Evolutionary conservation across 2,797 vertebrate species (phyloP).

Genomic region (Helarctos malayanus): DNA sequence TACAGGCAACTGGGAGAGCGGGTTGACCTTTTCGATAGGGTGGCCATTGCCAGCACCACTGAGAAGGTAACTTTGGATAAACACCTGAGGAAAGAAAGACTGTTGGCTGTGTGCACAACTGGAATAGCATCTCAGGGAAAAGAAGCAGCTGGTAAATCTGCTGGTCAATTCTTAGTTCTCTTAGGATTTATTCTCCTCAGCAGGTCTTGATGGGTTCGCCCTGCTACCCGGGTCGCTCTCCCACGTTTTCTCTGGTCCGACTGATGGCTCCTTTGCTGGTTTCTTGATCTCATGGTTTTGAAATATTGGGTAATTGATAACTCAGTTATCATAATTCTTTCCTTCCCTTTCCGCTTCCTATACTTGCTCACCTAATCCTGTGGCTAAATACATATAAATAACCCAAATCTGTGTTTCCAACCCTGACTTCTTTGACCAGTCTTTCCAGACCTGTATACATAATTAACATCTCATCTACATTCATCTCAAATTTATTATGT

Average conservation of each 20-base stretch:
- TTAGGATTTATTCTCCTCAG: background rate
- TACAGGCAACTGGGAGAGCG: background rate
- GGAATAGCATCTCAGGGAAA: background rate
- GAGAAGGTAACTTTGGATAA: background rate
- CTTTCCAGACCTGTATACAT: background rate
- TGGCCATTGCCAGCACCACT: background rate
- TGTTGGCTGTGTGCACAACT: background rate
- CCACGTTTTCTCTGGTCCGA: background rate
- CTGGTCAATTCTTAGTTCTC: background rate
- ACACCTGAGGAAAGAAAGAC: background rate
- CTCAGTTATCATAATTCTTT: background rate
- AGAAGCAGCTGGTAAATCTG: background rate
- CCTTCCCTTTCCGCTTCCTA: background rate
- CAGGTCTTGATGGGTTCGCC: background rate
- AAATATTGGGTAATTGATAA: background rate
- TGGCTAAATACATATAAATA: background rate
- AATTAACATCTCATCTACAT: background rate
- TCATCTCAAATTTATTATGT: background rate
- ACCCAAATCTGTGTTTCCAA: background rate
- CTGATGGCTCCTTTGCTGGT: background rate
- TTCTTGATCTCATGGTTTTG: background rate
- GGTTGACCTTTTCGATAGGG: background rate
- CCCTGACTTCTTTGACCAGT: conserved; percentile 1
- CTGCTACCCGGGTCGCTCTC: accelerated
- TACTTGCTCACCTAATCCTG: background rate